Conservation (phyloP, 1,140 invertebrate species). For the Trichogramma pretiosum region DNA sequence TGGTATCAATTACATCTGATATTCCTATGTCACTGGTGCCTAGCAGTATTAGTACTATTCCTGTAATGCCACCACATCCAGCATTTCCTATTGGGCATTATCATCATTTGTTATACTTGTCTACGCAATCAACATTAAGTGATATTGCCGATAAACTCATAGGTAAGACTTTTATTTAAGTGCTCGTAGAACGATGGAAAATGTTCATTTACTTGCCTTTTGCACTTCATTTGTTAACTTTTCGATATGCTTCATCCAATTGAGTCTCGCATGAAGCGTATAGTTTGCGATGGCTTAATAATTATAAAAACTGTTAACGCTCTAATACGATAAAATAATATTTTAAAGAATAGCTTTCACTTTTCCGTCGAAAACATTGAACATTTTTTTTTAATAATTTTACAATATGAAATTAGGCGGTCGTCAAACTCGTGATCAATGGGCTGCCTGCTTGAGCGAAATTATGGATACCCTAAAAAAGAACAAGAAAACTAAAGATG, state of each 20-base stretch:
- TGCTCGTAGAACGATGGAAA: neutral
- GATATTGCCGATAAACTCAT: slow-evolving; percentile 41
- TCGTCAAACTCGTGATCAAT: slow-evolving; percentile 38
- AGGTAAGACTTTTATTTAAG: neutral
- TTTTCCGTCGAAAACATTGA: no score
- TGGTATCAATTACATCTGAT: slow-evolving; percentile 59
- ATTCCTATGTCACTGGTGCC: slow-evolving; percentile 36
- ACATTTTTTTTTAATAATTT: no score
- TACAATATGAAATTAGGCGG: no score
- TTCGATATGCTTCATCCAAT: no score
- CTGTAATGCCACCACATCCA: slow-evolving; percentile 39
- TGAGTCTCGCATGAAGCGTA: no score
- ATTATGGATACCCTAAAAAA: slow-evolving; percentile 60
- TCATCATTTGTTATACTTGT: slow-evolving; percentile 61
- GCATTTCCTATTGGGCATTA: slow-evolving; percentile 47
- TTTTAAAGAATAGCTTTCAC: no score
- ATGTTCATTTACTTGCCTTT: neutral
- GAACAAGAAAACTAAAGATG: slow-evolving; percentile 73
- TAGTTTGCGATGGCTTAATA: no score
- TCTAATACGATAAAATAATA: no score
- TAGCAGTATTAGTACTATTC: slow-evolving; percentile 28
- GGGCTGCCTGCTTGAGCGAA: slow-evolving; percentile 46
- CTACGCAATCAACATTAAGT: slow-evolving; percentile 61
- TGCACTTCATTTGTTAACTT: neutral
- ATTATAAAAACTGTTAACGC: no score